Percentiles rank a stretch among this genome's conserved stretches.
Conservation (phyloP, 2,113 vertebrate genomes). For the Mionectes macconnelli region DNA sequence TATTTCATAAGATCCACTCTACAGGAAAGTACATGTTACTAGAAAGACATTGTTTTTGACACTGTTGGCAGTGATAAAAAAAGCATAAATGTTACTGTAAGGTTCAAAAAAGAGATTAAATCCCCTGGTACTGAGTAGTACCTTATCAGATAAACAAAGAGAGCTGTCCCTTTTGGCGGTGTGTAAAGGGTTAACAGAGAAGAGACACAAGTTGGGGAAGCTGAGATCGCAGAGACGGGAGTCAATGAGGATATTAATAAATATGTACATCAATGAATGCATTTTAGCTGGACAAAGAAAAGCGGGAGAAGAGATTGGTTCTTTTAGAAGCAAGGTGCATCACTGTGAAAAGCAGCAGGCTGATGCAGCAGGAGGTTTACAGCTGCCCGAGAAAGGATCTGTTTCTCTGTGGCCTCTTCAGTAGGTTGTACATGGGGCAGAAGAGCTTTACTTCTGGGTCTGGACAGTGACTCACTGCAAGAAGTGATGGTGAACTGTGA, state of each 20-base stretch:
- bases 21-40: background rate
- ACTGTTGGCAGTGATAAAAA: background rate
- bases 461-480: background rate
- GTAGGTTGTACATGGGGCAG: fast-evolving
- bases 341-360: background rate
- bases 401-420: background rate
- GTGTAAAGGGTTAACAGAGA: background rate
- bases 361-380: background rate
- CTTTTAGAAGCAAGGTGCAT: background rate
- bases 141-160: background rate
- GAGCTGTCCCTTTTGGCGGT: background rate
- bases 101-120: background rate
- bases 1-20: conserved; percentile 21
- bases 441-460: background rate
- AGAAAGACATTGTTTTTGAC: background rate
- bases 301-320: background rate
- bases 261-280: background rate
- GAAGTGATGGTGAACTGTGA: background rate
- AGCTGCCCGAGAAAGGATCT: background rate
- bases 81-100: background rate
- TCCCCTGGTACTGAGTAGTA: background rate
- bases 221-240: background rate
- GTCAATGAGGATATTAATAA: background rate
- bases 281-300: background rate
- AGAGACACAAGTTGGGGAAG: background rate